Base-by-base conservation (phyloP, 2,888 invertebrate genomes). In the Cinara cedri region DNA sequence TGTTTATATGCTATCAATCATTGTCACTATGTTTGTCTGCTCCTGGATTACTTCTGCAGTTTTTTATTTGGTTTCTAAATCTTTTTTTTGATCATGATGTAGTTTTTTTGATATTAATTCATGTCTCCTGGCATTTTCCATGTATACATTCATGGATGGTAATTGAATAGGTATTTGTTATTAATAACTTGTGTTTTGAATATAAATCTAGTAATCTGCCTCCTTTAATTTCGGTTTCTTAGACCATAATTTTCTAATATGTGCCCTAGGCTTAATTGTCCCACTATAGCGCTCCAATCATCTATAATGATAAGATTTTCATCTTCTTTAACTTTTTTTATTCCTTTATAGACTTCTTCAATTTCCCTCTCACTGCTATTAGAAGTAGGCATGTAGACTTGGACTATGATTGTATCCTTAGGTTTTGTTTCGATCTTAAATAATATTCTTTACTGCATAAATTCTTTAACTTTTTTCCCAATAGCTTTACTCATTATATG, bases 211-310 rank as follows among this genome's bases (percentile, higher is more conserved):
- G n/a, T n/a, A n/a, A n/a, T n/a, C n/a, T n/a, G n/a, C n/a, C n/a
- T n/a, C n/a, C n/a, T n/a, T n/a, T n/a, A n/a, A n/a, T n/a, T n/a
- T n/a, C n/a, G n/a, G n/a, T n/a, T n/a, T n/a, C n/a, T n/a, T n/a
- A n/a, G n/a, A n/a, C n/a, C n/a, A n/a, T 51, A 44, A 44, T 46
- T 62, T 60, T 74, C 74, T 19, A 72, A 14, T 42, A 57, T 68
- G 54, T 74, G 9, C 21, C 44, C 68, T 60, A 60, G 42, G 26
- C 49, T 26, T 19, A 55, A 42, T 60, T 74, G 13, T 70, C 80
- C 81, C 14, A 81, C 81, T 21, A 81, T 81, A 49, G 66, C 68
- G 55, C 80, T 81, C 80, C 81, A 81, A 62, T 74, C 68, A 34
- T 78, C 78, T 55, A 81, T 72, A 54, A 72, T 55, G 8, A 72